These are phyloP conservation scores for Babylonia areolata DNA, from an alignment of 1,140 invertebrate species.

Conservation along the genomic window DNA sequence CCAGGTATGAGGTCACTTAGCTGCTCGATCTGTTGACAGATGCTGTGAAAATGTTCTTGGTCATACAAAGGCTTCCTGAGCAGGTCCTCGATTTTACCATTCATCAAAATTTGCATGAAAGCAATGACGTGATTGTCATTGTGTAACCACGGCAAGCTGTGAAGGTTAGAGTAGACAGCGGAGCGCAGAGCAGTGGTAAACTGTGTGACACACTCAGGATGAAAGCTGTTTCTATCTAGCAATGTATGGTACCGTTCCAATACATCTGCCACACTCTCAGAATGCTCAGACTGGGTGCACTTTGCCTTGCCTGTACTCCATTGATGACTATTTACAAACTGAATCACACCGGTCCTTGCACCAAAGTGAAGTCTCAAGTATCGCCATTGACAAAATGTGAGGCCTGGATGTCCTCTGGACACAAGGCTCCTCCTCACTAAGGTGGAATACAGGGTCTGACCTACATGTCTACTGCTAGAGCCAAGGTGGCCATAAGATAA, in stretches of 20 bases:
- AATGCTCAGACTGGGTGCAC: background rate
- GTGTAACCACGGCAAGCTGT: conserved; percentile 41
- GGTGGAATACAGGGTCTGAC: too few relatives aligned
- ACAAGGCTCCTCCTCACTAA: background rate
- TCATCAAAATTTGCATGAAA: conserved; percentile 46
- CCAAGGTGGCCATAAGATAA: background rate
- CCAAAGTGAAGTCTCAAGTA: background rate
- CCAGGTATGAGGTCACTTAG: conserved; percentile 1
- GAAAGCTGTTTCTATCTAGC: conserved; percentile 24
- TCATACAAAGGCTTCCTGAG: conserved; percentile 18
- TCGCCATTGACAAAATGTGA: conserved; percentile 1
- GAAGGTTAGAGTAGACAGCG: conserved; percentile 25
- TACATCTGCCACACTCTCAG: background rate
- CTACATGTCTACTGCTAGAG: too few relatives aligned
- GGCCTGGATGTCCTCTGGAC: background rate
- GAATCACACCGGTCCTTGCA: background rate
- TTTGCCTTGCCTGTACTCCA: background rate
- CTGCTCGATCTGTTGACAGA: background rate
- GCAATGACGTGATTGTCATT: conserved; percentile 28
- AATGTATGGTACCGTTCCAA: conserved; percentile 7
- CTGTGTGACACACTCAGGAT: background rate
- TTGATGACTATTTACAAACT: background rate
- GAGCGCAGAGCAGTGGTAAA: conserved; percentile 8
- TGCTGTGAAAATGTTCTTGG: conserved; percentile 19
- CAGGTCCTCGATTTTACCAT: conserved; percentile 16